Evolutionary conservation across 2,113 vertebrate genomes (phyloP), one percentile per base, ranked within the genome.

Genomic region (Pseudorhombus dupliciocellatus): DNA sequence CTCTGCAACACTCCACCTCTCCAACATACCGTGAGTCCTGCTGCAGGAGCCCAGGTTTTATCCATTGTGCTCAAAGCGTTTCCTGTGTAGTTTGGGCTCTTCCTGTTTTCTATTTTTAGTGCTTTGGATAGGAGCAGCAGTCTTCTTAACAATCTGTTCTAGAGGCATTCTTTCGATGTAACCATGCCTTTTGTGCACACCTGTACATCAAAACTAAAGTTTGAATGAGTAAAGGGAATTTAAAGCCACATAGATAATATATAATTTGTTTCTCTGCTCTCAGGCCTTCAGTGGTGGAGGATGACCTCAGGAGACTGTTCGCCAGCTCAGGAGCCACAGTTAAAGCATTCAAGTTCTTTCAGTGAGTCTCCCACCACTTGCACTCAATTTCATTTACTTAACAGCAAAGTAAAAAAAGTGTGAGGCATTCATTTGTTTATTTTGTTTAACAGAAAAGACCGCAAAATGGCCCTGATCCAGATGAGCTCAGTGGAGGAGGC

Each of bases 271-370:
- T 37, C 11, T 16, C 28, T 67, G 30, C 12, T 51, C 52, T 40
- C 22, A 98, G 97, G 83, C 97, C 97, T 21, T 94, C 95, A 1
- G 90, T 98, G 84, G 92, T 95, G 1, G 97, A 98, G 91, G 96
- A 98, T 0, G 97, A 99, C 55, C 95, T 99, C 62, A 95, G 94
- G 92, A 92, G 90, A 30, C 93, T 99, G 5, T 99, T 99, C 81
- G 94, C 91, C 63, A 95, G 94, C 89, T 95, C 96, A 16, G 96
- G 95, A 44, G 95, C 95, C 9, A 92, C 96, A 42, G 96, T 99
- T 59, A 98, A 98, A 75, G 97, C 96, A 65, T 99, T 99, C 93
- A 99, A 99, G 88, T 99, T 99, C 94, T 99, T 99, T 94, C 96
- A 98, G 97, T 99, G 92, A 96, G 97, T 87, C n/a, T 14, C 22